phyloP scores from a whole-genome alignment of 2,113 vertebrate species.

The Danio rerio region GRCz12tu NC_133180.1:27884501-27885000 shows the following conservation, averaged over 20 bases:
- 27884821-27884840: slow-evolving; percentile 10
- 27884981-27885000: neutral
- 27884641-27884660: slow-evolving; percentile 33
- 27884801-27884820: slow-evolving; percentile 1
- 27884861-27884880: slow-evolving; percentile 14
- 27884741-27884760: neutral
- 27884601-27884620: slow-evolving; percentile 66
- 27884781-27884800: neutral
- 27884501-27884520: slow-evolving; percentile 75
- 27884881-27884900: neutral
- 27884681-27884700: slow-evolving; percentile 31
- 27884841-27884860: slow-evolving; percentile 28
- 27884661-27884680: slow-evolving; percentile 35
- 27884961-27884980: neutral
- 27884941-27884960: neutral
- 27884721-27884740: neutral
- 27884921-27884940: neutral
- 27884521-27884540: slow-evolving; percentile 77
- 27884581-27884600: slow-evolving; percentile 83
- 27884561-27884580: slow-evolving; percentile 68
- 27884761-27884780: neutral
- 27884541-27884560: slow-evolving; percentile 77
- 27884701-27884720: neutral
- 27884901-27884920: neutral
- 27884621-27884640: slow-evolving; percentile 73